phyloP scores from a whole-genome alignment of 2,113 vertebrate genomes.

The Hydrochoerus hydrochaeris region DNA sequence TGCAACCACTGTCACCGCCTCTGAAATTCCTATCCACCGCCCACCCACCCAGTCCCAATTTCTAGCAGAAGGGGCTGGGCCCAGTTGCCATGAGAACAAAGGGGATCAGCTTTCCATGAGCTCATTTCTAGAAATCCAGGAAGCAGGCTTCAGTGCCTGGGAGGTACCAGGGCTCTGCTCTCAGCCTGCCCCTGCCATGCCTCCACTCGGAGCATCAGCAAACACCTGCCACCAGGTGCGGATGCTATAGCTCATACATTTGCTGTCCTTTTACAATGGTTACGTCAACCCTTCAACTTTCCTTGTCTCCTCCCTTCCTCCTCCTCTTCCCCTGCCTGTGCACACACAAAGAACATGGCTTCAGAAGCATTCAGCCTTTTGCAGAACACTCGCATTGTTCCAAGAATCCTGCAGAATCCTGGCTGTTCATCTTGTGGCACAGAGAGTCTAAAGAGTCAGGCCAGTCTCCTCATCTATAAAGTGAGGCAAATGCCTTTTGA shows the following conservation, averaged over 20 bases:
- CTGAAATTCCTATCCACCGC: neutral
- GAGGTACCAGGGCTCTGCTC: neutral
- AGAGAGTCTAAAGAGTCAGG: neutral
- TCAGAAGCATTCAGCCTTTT: neutral
- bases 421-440: neutral
- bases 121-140: neutral
- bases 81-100: slow-evolving; percentile 37
- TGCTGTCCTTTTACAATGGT: neutral
- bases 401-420: neutral
- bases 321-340: neutral
- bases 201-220: neutral
- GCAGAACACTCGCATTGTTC: neutral
- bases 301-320: neutral
- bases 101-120: neutral
- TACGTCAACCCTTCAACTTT: neutral
- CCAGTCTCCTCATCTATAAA: neutral
- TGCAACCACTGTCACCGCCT: neutral
- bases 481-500: neutral
- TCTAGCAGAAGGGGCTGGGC: neutral
- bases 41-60: neutral
- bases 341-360: neutral
- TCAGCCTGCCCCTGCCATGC: neutral
- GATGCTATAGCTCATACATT: accelerated
- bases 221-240: neutral
- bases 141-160: neutral